Conservation (phyloP, 2,888 invertebrate genomes). For the Drosophila birchii region DNA sequence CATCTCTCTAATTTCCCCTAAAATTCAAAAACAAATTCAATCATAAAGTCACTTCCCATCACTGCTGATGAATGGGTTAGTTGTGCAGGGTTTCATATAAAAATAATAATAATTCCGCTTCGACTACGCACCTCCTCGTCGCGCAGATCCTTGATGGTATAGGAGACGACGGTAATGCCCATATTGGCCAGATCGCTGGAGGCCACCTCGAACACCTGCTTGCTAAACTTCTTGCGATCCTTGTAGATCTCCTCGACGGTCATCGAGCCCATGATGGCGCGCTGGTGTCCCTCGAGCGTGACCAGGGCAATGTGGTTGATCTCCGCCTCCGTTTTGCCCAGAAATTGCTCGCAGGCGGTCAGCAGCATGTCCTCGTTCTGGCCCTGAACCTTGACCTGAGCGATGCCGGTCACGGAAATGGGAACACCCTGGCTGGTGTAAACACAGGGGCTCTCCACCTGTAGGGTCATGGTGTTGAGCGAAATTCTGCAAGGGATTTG, state of each 20-base stretch:
- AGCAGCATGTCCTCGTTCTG: constrained; percentile 90
- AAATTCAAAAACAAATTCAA: neutral
- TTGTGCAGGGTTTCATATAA: neutral
- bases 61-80: constrained; percentile 31
- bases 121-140: constrained; percentile 93
- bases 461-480: constrained; percentile 98
- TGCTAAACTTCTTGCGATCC: constrained; percentile 97
- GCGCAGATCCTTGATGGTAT: constrained; percentile 96
- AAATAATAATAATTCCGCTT: neutral
- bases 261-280: constrained; percentile 98
- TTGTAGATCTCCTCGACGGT: constrained; percentile 98
- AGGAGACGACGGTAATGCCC: constrained; percentile 98
- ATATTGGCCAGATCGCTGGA: constrained; percentile 97
- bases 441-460: constrained; percentile 97
- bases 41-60: constrained; percentile 12
- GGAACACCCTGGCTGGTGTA: constrained; percentile 98
- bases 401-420: constrained; percentile 98
- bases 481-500: constrained; percentile 89
- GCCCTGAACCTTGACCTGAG: constrained; percentile 94
- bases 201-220: constrained; percentile 97
- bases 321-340: constrained; percentile 94
- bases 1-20: too few relatives aligned
- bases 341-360: constrained; percentile 96
- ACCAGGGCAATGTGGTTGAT: constrained; percentile 96
- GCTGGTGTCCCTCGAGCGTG: constrained; percentile 96